phyloP scores from a whole-genome alignment of 2,797 vertebrate species.

The Anabacerthia variegaticeps region DNA sequence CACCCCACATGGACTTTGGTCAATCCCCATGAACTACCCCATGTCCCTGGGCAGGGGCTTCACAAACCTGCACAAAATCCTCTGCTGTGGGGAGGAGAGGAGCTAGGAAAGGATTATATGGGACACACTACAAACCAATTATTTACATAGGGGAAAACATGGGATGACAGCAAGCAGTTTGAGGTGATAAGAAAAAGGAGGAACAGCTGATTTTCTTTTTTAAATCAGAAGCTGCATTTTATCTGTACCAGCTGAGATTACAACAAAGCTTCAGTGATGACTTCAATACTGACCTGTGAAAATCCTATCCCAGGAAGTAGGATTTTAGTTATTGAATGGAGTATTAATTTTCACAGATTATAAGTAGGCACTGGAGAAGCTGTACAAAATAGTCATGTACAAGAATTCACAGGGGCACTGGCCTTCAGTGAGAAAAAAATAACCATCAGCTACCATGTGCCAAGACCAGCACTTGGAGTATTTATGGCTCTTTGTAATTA shows the following conservation, averaged over 20 bases:
- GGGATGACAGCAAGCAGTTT: not conserved
- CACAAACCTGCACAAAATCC: not conserved
- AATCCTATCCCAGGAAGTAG: not conserved
- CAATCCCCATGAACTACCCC: not conserved
- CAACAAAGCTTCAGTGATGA: not conserved
- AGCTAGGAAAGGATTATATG: not conserved
- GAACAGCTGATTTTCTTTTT: not conserved
- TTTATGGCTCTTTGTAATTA: not conserved
- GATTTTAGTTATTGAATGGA: not conserved
- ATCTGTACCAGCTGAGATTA: not conserved
- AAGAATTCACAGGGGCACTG: not conserved
- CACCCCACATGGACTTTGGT: not conserved
- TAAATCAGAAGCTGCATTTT: not conserved
- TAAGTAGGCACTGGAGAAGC: not conserved
- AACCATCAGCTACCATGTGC: not conserved
- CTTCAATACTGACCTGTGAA: not conserved
- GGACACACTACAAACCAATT: not conserved
- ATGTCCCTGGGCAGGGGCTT: not conserved
- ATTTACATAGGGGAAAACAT: not conserved
- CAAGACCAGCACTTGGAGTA: not conserved
- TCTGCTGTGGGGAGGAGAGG: accelerated
- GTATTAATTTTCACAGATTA: not conserved
- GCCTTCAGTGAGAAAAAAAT: not conserved
- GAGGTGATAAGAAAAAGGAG: not conserved
- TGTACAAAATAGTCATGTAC: not conserved